Evolutionary conservation across 2,888 invertebrate species (phyloP).

Genomic region (Pecten maximus): DNA sequence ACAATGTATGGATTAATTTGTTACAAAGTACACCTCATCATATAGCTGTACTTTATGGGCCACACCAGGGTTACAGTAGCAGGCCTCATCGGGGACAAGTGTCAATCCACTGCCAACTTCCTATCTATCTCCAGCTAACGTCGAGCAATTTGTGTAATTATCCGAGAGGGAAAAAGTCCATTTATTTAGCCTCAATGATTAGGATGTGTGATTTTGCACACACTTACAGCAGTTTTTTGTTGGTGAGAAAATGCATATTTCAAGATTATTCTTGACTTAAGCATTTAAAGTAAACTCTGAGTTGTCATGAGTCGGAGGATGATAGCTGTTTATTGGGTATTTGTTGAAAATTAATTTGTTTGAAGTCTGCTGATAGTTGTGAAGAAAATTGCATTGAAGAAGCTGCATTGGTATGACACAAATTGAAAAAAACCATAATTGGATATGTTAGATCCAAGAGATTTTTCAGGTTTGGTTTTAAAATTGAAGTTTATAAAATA

Average conservation of each 20-base stretch:
- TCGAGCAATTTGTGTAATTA: neutral
- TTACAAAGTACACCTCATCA: neutral
- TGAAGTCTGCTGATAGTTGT: slow-evolving; percentile 1
- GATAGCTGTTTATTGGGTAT: neutral
- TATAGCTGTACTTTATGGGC: neutral
- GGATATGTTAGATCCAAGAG: neutral
- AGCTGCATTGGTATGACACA: neutral
- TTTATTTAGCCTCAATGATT: neutral
- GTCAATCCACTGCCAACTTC: neutral
- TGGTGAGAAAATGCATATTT: neutral
- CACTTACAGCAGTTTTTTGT: neutral
- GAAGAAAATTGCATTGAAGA: slow-evolving; percentile 5
- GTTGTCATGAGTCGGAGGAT: neutral
- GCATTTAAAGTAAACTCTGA: neutral
- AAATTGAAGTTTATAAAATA: neutral
- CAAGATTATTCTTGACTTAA: neutral
- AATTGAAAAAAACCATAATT: neutral
- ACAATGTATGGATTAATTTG: too few species aligned
- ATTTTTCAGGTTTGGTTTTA: neutral
- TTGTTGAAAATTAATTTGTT: neutral
- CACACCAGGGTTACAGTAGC: neutral
- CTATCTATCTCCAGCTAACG: slow-evolving; percentile 11
- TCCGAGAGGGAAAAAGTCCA: slow-evolving; percentile 18
- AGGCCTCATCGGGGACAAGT: neutral
- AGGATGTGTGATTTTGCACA: neutral